phyloP scores from a whole-genome alignment of 2,797 vertebrate genomes.

The Parauchenoglanis punctatus region DNA sequence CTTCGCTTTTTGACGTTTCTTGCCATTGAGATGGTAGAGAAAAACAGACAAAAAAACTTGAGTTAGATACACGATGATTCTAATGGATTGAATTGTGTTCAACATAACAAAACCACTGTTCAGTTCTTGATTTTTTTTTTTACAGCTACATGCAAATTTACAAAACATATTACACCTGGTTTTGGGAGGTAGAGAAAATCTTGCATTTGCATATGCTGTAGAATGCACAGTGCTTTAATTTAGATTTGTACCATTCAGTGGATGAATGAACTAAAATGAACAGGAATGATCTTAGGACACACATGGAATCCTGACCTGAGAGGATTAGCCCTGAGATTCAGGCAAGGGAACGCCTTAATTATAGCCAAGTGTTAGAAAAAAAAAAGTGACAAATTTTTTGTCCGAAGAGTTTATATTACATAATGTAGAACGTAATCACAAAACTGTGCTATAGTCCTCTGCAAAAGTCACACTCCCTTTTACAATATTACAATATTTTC shows the following conservation, averaged over 20 bases:
- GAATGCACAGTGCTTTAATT: conserved; percentile 7
- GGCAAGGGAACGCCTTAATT: not conserved
- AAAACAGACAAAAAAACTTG: conserved; percentile 71
- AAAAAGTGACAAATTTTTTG: not conserved
- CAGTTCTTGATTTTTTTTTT: not conserved
- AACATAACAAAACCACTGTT: conserved; percentile 8
- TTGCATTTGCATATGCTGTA: not conserved
- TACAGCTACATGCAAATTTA: not conserved
- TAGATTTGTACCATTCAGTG: not conserved
- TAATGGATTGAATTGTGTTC: not conserved
- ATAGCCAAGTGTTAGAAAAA: not conserved
- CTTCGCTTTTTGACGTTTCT: conserved; percentile 99
- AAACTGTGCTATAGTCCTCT: conserved; percentile 67
- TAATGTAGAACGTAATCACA: conserved; percentile 60
- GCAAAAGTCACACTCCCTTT: not conserved
- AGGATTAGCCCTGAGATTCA: not conserved
- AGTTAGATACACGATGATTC: conserved; percentile 50
- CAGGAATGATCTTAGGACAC: not conserved
- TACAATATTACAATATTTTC: conserved; percentile 4
- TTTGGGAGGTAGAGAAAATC: not conserved
- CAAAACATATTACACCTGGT: not conserved
- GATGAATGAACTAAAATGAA: not conserved
- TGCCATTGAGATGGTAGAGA: conserved; percentile 68
- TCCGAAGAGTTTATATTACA: not conserved
- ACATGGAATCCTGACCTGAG: not conserved